Evolutionary conservation across 2,888 invertebrate genomes (phyloP).

Genomic region (Sialis fuliginosa): DNA sequence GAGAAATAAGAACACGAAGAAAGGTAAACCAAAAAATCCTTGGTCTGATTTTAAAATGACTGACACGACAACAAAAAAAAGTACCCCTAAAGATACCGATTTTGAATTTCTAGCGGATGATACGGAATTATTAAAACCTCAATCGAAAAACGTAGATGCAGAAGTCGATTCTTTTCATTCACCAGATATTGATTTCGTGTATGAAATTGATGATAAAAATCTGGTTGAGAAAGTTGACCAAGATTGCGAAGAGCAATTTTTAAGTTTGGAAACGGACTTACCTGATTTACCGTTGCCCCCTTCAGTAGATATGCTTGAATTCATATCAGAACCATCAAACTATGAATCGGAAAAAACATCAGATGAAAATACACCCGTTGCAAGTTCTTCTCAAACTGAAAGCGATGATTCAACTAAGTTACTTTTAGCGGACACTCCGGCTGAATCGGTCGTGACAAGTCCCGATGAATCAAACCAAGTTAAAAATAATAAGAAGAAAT

Average conservation of each 20-base stretch:
- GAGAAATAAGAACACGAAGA: no score
- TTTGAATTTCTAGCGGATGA: no score
- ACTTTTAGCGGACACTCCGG: not conserved
- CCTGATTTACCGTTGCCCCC: not conserved
- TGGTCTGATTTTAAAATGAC: no score
- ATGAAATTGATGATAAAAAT: no score
- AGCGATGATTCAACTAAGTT: constrained; percentile 29
- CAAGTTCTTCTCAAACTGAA: constrained; percentile 26
- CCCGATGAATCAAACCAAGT: constrained; percentile 22
- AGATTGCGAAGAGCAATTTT: constrained; percentile 3
- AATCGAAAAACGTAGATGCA: no score
- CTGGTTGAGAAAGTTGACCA: not conserved
- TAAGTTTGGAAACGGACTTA: constrained; percentile 3
- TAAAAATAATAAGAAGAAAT: constrained; percentile 29
- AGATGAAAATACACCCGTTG: constrained; percentile 30
- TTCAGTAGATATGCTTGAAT: not conserved
- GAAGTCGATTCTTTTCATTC: no score
- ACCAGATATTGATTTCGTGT: no score
- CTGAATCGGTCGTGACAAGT: constrained; percentile 14
- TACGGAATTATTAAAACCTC: no score
- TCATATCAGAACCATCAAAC: not conserved
- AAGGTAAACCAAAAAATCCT: no score
- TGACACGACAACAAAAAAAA: no score
- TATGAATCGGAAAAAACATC: constrained; percentile 25
- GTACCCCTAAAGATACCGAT: no score